Evolutionary conservation across 2,797 vertebrate genomes (phyloP).

Genomic region (Artibeus jamaicensis): DNA sequence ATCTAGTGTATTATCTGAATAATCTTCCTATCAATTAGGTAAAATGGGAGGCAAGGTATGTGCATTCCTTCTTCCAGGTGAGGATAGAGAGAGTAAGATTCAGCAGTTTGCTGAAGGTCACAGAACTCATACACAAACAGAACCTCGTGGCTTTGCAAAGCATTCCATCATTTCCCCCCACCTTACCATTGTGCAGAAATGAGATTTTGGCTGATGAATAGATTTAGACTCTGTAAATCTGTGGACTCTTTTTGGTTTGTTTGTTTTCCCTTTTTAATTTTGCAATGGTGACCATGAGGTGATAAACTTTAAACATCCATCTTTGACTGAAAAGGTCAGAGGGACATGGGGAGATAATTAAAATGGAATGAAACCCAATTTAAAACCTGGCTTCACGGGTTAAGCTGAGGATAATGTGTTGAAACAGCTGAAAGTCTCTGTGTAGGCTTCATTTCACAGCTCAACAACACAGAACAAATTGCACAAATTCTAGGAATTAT

Average conservation of each 20-base stretch:
- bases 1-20: background rate
- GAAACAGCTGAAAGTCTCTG: constrained; percentile 2
- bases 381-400: background rate
- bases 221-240: background rate
- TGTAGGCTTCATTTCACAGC: constrained; percentile 25
- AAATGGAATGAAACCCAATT: constrained; percentile 36
- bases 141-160: background rate
- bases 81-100: background rate
- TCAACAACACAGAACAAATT: constrained; percentile 52
- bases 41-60: background rate
- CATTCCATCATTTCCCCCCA: background rate
- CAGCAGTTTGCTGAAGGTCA: background rate
- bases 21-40: background rate
- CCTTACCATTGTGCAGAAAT: background rate
- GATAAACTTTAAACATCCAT: constrained; percentile 34
- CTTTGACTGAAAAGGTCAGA: background rate
- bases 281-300: background rate
- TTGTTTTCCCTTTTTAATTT: background rate
- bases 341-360: constrained; percentile 31
- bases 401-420: constrained; percentile 2
- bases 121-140: background rate
- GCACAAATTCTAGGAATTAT: constrained; percentile 65
- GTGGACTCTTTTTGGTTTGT: background rate
- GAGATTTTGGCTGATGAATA: background rate
- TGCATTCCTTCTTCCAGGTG: background rate